Base-by-base conservation (phyloP, 2,888 invertebrate species). In the Drosophila robusta region DNA sequence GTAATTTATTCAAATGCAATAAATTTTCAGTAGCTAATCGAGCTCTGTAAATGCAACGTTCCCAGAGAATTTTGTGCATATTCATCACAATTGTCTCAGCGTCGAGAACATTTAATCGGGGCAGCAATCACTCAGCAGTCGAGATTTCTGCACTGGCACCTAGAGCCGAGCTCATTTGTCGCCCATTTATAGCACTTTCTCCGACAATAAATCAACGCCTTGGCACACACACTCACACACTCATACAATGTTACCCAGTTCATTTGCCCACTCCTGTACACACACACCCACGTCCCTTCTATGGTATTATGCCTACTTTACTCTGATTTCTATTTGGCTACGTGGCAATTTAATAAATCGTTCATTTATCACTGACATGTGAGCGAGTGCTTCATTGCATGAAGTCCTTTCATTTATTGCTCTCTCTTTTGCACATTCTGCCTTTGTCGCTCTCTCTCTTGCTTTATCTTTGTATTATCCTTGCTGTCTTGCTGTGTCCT, bases 311-410 rank as follows among this genome's bases (percentile, higher is more conserved):
- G 63, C 49, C 57, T 57, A 38, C 72, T 67, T 72, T 55, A 44
- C 64, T 68, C 58, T 74, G 76, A 79, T 77, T 82, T 79, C 77
- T 74, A 82, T 80, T 82, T 71, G 82, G 67, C 67, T 71, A 72
- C 63, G 80, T 70, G 83, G 79, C 78, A 81, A 82, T 82, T 82
- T 84, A 81, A 81, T 84, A 81, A 82, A 84, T 76, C 79, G 82
- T 79, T 66, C 77, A 82, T 82, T 82, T 82, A 76, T 84, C 84
- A 82, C 77, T 70, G 69, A 74, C 82, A 82, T 84, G 78, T 70
- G 74, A 72, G 76, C 69, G 65, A 46, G 12, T 29, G 29, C 9
- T 29, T 29, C 29, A 29, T 29, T 9, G 42, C 24, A 67, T 26
- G 29, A 51, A 47, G 41, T 60, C 63, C 72, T 44, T 44, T 9